A percentile compares a stretch with the other conserved stretches of the same genome.
Conservation (phyloP, 2,113 vertebrate genomes). For the Lanius collurio region DNA sequence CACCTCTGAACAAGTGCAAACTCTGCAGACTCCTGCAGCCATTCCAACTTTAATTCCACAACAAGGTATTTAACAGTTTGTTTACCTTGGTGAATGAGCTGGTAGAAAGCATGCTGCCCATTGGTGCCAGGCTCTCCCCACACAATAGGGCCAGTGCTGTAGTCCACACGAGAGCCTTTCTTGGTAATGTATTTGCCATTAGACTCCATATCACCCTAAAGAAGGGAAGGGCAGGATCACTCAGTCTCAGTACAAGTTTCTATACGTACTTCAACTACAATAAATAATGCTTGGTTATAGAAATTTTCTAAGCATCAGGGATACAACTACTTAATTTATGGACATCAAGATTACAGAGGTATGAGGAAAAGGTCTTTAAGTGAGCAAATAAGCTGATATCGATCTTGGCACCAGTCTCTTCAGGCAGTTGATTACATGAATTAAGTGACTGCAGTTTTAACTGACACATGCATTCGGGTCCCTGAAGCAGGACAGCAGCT, state of each 20-base stretch:
- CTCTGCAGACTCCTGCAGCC: neutral
- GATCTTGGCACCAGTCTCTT: neutral
- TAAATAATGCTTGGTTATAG: neutral
- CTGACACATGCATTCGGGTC: neutral
- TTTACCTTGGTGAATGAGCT: constrained; percentile 97
- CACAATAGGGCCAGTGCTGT: constrained; percentile 92
- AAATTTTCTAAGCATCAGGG: neutral
- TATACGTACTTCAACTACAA: neutral
- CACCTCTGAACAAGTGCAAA: neutral
- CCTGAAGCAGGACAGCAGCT: neutral
- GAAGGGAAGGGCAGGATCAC: neutral
- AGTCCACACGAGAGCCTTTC: constrained; percentile 82
- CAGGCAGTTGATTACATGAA: neutral
- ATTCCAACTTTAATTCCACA: neutral
- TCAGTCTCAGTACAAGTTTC: neutral
- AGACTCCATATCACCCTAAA: constrained; percentile 97
- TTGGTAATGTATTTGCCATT: constrained; percentile 95
- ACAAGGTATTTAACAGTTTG: neutral
- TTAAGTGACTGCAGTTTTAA: neutral
- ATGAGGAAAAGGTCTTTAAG: neutral
- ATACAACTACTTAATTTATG: neutral
- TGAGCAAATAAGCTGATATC: neutral
- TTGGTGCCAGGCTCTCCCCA: constrained; percentile 99
- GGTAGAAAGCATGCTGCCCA: constrained; percentile 97
- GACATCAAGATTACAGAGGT: neutral